Base-by-base conservation (phyloP, 1,140 invertebrate genomes). In the Drosophila lacertosa region DNA sequence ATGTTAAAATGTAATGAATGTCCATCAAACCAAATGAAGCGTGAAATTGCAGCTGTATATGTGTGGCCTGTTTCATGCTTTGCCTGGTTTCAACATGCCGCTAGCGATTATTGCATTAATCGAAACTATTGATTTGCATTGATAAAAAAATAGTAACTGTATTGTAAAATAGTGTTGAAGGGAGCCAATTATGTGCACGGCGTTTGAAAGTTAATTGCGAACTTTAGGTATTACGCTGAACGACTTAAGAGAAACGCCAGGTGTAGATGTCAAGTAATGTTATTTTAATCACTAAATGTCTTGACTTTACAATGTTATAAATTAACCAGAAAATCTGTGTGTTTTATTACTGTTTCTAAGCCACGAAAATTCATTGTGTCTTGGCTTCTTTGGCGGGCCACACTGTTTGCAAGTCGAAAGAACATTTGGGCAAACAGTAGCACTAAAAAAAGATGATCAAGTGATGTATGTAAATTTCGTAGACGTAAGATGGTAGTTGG, bases 391-490 rank as follows among this genome's bases (percentile, higher is more conserved):
- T 74, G 59, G 44, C 59, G 73, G 81, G 66, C 84, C 81, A 81
- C 74, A 74, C 84, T 62, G 84, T 78, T 32, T 81, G 70, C 77
- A 81, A 88, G 79, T 90, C 73, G 57, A 90, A 90, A 70, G 75
- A 90, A 65, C 45, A 71, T 73, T 80, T 76, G 60, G 89, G 84
- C 40, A 81, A 48, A 57, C 64, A 66, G 65, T 77, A 64, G 64
- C 78, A 77, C 89, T 90, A 89, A 72, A 90, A 89, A 59, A 73
- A 57, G 50, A 71, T 71, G 44, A 63, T 73, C 11, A 76, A 77
- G 39, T 70, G 39, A 47, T 22, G 51, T 26, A 40, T 20, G 37
- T 54, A 39, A 59, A 22, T 45, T 2, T 48, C 22, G 2, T 3
- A 4, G 16, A 37, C 44, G 13, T 42, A 6, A 35, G 33, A n/a